Conservation (phyloP, 2,113 vertebrate genomes). For the Phylloscopus trochiloides region DNA sequence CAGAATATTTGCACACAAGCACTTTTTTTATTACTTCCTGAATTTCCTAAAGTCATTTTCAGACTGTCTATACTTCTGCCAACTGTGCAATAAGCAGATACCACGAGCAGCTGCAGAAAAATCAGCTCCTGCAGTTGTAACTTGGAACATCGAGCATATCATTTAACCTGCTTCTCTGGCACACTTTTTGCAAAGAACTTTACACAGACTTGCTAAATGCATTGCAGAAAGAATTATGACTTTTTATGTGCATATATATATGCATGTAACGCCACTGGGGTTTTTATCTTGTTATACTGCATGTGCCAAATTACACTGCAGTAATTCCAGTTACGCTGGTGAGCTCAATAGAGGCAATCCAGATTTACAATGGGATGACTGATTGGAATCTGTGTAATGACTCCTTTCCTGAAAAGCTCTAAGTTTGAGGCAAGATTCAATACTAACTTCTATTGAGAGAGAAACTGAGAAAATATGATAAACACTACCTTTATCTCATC, state of each 20-base stretch:
- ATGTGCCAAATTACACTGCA: conserved; percentile 22
- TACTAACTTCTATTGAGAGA: neutral
- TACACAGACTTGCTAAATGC: neutral
- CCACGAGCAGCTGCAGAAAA: neutral
- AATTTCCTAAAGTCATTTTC: neutral
- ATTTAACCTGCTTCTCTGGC: neutral
- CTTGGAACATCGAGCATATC: neutral
- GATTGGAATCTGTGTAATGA: conserved; percentile 31
- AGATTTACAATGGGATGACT: conserved; percentile 32
- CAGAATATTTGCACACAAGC: neutral
- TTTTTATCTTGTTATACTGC: neutral
- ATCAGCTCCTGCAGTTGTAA: neutral
- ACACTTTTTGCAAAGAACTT: neutral
- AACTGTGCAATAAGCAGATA: neutral
- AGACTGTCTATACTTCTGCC: neutral
- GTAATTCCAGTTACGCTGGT: neutral
- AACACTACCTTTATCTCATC: neutral
- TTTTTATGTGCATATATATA: conserved; percentile 1
- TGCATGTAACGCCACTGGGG: neutral
- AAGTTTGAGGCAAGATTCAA: conserved; percentile 3
- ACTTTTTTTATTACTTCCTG: neutral
- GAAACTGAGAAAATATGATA: conserved; percentile 32
- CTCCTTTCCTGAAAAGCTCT: conserved; percentile 29
- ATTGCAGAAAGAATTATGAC: neutral
- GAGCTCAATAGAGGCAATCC: conserved; percentile 23